Conservation (phyloP, 2,797 vertebrate genomes). For the Delichon dasypus region DNA sequence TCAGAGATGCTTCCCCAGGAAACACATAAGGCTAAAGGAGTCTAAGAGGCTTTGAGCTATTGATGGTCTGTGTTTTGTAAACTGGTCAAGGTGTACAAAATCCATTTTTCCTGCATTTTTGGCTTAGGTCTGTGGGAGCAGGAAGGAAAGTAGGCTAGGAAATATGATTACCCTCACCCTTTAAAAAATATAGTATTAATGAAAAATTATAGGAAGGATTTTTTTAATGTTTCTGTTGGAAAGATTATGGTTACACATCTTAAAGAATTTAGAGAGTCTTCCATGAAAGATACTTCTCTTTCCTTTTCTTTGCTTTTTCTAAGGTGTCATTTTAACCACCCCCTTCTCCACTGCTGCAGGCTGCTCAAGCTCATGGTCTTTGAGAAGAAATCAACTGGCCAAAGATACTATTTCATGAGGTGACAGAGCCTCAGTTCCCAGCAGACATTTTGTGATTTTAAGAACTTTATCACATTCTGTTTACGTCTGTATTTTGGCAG, state of each 20-base stretch:
- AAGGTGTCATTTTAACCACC: neutral
- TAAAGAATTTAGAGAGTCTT: neutral
- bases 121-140: neutral
- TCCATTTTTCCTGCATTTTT: neutral
- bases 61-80: neutral
- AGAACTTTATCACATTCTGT: neutral
- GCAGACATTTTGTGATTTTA: neutral
- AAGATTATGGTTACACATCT: neutral
- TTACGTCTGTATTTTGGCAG: neutral
- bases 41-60: neutral
- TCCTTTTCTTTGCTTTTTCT: neutral
- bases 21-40: neutral
- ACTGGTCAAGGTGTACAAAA: neutral
- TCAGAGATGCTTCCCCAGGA: neutral
- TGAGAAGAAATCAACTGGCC: neutral
- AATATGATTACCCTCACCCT: neutral
- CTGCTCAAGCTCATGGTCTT: neutral
- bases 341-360: neutral
- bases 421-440: neutral
- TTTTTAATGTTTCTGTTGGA: neutral
- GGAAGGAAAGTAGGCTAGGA: neutral
- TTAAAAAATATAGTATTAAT: neutral
- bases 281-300: neutral
- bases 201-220: neutral
- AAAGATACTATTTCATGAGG: neutral